Evolutionary conservation across 1,140 invertebrate genomes (phyloP).

Genomic region (Achatina immaculata): DNA sequence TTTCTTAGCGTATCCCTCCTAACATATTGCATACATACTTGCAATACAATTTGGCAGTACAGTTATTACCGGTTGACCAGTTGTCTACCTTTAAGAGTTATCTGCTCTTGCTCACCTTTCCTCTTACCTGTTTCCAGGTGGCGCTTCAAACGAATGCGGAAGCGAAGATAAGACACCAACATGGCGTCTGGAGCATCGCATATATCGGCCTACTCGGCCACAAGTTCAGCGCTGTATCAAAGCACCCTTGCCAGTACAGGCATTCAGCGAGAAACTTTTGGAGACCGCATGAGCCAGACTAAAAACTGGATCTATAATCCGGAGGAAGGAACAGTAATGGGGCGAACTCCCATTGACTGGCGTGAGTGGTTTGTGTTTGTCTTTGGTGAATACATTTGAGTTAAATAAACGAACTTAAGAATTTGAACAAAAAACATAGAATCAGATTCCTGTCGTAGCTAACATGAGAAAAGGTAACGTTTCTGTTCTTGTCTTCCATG

Average conservation of each 20-base stretch:
- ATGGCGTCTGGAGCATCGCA: slow-evolving; percentile 38
- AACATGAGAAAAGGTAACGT: too few species aligned
- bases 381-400: too few species aligned
- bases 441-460: too few species aligned
- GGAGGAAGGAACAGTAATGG: slow-evolving; percentile 38
- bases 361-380: slow-evolving; percentile 27
- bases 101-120: background rate
- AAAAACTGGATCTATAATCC: slow-evolving; percentile 32
- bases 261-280: slow-evolving; percentile 38
- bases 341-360: slow-evolving; percentile 35
- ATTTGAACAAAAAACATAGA: too few species aligned
- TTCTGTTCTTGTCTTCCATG: too few species aligned
- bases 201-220: slow-evolving; percentile 34
- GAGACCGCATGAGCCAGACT: slow-evolving; percentile 39
- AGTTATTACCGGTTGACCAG: too few species aligned
- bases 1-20: too few species aligned
- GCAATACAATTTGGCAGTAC: too few species aligned
- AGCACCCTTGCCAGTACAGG: slow-evolving; percentile 35
- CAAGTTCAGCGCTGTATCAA: slow-evolving; percentile 39
- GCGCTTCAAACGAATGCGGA: background rate
- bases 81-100: background rate
- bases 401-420: background rate
- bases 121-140: background rate
- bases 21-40: too few species aligned
- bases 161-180: slow-evolving; percentile 3